Evolutionary conservation across 2,888 invertebrate genomes (phyloP), one percentile per base, ranked within the genome.

Genomic region (Melieria picta): DNA sequence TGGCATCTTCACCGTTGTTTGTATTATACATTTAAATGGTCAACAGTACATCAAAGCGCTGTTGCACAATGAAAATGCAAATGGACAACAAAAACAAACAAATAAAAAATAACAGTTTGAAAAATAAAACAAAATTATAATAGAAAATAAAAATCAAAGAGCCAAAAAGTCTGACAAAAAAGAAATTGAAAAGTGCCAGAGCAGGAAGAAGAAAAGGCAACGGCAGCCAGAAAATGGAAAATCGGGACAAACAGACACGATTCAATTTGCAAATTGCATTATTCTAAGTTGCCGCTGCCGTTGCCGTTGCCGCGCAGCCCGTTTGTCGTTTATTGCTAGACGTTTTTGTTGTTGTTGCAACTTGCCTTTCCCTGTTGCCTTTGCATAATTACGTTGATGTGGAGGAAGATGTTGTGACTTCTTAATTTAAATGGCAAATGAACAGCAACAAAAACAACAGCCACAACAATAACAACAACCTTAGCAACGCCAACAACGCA

Each of bases 241-340:
- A 74, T 78, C 78, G 78, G 73, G 78, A 77, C 76, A 74, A 69
- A 67, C 65, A 74, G 74, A 73, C 78, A 78, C 78, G 78, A 77
- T 77, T 78, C 76, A 77, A 77, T 77, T 76, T 78, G 72, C 71
- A 71, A 75, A 76, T 77, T 73, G 68, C 58, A 73, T 58, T 66
- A 73, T 73, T 70, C 70, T 66, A 52, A 65, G 13, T 65, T 47
- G 13, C 3, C 30, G 11, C 16, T 65, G 45, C n/a, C n/a, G 13
- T 65, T 47, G 13, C 55, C 7, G 58, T 13, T 61, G 55, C 55
- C 42, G 42, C 60, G 47, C 30, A 30, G 30, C 3, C 30, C 30
- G 30, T 30, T 30, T 30, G 30, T 30, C 30, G 30, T 30, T 30
- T 30, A 30, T 30, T 30, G 30, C 30, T 30, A 30, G 30, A 50